Percentiles rank a stretch among this genome's conserved stretches.
phyloP scores from a whole-genome alignment of 2,888 invertebrate genomes.

The Pollenia angustigena region DNA sequence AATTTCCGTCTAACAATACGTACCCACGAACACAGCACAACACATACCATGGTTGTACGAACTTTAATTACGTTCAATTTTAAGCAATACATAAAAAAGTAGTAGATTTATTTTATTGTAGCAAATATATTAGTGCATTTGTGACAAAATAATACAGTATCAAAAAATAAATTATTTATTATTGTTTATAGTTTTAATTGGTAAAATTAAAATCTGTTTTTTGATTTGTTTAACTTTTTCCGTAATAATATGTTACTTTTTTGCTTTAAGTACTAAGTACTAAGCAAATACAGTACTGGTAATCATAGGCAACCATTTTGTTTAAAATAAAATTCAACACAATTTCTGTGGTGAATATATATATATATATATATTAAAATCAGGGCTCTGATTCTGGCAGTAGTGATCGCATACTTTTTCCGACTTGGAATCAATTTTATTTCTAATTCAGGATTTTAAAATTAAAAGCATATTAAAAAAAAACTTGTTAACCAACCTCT shows the following conservation, averaged over 20 bases:
- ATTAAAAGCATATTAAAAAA: too few relatives aligned
- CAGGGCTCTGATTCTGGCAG: too few relatives aligned
- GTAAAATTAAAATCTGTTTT: not conserved
- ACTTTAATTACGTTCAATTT: slow-evolving; percentile 25
- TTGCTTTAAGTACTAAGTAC: slow-evolving; percentile 23
- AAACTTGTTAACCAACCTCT: too few relatives aligned
- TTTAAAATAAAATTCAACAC: not conserved
- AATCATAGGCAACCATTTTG: slow-evolving; percentile 6
- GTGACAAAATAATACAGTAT: not conserved
- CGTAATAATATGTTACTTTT: not conserved
- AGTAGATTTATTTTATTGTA: slow-evolving; percentile 34
- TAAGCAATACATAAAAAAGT: slow-evolving; percentile 62
- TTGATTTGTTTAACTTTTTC: not conserved
- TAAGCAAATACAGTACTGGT: slow-evolving; percentile 36
- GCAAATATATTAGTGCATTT: not conserved
- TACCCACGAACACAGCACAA: slow-evolving; percentile 73
- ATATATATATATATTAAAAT: not conserved
- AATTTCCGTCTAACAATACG: slow-evolving; percentile 68
- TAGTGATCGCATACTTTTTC: too few relatives aligned
- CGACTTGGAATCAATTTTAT: too few relatives aligned
- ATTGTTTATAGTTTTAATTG: not conserved
- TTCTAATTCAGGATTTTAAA: too few relatives aligned
- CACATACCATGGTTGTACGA: slow-evolving; percentile 69
- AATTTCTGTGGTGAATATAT: not conserved
- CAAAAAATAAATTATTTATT: not conserved